Evolutionary conservation across 2,888 invertebrate species (phyloP), one percentile per base, ranked within the genome.

Genomic region (Drosophila phalerata): DNA sequence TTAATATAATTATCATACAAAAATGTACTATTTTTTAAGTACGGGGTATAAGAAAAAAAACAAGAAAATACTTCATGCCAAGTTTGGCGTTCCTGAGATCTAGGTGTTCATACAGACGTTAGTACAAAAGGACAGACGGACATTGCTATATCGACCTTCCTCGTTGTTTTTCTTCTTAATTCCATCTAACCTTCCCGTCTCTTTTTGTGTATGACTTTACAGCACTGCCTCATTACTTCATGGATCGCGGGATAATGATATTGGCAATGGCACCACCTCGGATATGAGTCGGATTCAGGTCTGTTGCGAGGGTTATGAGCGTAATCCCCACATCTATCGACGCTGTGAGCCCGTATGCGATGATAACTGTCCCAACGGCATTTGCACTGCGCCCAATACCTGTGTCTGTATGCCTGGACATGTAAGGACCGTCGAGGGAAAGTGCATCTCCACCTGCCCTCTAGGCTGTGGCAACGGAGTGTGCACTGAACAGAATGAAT

Each of bases 381-480:
- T 91, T 1, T 94, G 94, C 74, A 84, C 92, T 0, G 93, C 92
- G 0, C 94, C 94, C 1, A 92, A 93, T 48, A 91, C 89, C 0
- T 94, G 94, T 75, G 88, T 92, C 65, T 94, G 94, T 72, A 84
- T 92, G 10, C 78, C 89, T 0, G 94, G 93, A 2, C 94, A 93
- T 73, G 84, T 91, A 1, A 79, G 91, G 3, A 91, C 86, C 34
- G 63, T 73, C 13, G 89, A 89, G 42, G 86, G 84, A 3, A 89
- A 93, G 77, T 96, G 96, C 81, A 92, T 95, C 2, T 93, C 95
- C 1, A 95, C 95, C 0, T 96, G 96, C 69, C 96, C 96, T 0
- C 94, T 95, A 15, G 95, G 95, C 3, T 96, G 96, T 74, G 94
- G 94, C 64, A 95, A 96, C 77, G 92, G 92, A 0, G 61, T 82